Evolutionary conservation across 2,797 vertebrate genomes (phyloP).

Genomic region (Gadopsis bispinosus): DNA sequence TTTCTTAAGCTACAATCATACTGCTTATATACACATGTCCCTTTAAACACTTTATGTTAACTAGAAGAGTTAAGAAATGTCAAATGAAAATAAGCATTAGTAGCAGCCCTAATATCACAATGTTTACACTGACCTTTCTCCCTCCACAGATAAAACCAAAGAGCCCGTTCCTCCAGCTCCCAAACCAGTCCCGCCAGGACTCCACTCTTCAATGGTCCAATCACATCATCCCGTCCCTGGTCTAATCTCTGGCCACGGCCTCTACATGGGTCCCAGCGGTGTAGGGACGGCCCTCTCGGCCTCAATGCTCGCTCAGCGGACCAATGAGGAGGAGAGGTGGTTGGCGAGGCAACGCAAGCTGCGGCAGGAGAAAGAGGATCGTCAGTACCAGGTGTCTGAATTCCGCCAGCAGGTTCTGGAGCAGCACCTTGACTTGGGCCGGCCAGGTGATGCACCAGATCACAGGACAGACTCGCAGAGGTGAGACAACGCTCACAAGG

Average conservation of each 20-base stretch:
- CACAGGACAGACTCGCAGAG: conserved; percentile 90
- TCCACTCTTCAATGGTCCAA: conserved; percentile 81
- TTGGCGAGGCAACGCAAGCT: conserved; percentile 94
- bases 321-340: conserved; percentile 98
- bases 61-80: background rate
- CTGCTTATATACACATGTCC: conserved; percentile 5
- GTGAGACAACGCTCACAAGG: conserved; percentile 71
- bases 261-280: conserved; percentile 88
- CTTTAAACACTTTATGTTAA: conserved; percentile 5
- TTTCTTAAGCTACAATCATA: conserved; percentile 15
- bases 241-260: conserved; percentile 89
- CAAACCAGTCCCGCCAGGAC: conserved; percentile 83
- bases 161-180: conserved; percentile 89
- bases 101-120: background rate
- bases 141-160: conserved; percentile 92
- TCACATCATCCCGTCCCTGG: conserved; percentile 89
- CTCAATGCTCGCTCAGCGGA: conserved; percentile 90
- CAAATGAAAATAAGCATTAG: background rate
- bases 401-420: conserved; percentile 98
- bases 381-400: conserved; percentile 97
- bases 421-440: conserved; percentile 94
- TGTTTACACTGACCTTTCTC: conserved; percentile 1
- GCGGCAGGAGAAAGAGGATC: conserved; percentile 97
- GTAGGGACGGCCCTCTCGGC: conserved; percentile 82
- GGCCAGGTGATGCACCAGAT: conserved; percentile 85